Conservation (phyloP, 2,888 invertebrate species). For the Torymus aiolomorphi region DNA sequence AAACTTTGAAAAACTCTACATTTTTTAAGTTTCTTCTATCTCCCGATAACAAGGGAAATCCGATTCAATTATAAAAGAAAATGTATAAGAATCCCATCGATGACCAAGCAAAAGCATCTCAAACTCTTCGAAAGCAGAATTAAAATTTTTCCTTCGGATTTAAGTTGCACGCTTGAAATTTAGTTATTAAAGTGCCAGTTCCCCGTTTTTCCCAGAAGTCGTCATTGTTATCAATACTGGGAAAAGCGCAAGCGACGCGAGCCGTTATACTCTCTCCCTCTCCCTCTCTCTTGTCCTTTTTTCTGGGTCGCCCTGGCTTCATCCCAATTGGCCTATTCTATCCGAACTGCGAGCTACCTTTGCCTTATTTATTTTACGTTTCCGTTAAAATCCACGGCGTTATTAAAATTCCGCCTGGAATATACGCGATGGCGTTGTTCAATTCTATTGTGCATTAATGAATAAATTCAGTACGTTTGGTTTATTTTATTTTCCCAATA, state of each 20-base stretch:
- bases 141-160: slow-evolving; percentile 3
- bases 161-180: not conserved
- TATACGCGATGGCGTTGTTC: too few species aligned
- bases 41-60: too few species aligned
- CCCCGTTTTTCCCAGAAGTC: slow-evolving; percentile 8
- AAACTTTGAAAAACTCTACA: too few species aligned
- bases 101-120: not conserved
- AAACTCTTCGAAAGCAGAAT: slow-evolving; percentile 14
- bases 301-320: slow-evolving; percentile 43
- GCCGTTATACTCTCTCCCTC: slow-evolving; percentile 14
- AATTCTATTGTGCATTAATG: too few species aligned
- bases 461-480: too few species aligned
- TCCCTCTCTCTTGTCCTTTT: slow-evolving; percentile 24
- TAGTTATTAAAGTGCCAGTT: slow-evolving; percentile 15
- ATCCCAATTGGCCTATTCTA: slow-evolving; percentile 39
- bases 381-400: too few species aligned
- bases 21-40: too few species aligned
- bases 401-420: too few species aligned
- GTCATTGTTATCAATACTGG: slow-evolving; percentile 43
- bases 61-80: too few species aligned
- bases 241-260: slow-evolving; percentile 12
- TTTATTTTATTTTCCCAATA: too few species aligned
- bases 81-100: not conserved
- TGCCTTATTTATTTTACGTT: slow-evolving; percentile 7
- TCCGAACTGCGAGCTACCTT: not conserved